Percentiles rank a stretch among this genome's conserved stretches.
Evolutionary conservation across 2,113 vertebrate genomes (phyloP).

Genomic region (Pteropus alecto): DNA sequence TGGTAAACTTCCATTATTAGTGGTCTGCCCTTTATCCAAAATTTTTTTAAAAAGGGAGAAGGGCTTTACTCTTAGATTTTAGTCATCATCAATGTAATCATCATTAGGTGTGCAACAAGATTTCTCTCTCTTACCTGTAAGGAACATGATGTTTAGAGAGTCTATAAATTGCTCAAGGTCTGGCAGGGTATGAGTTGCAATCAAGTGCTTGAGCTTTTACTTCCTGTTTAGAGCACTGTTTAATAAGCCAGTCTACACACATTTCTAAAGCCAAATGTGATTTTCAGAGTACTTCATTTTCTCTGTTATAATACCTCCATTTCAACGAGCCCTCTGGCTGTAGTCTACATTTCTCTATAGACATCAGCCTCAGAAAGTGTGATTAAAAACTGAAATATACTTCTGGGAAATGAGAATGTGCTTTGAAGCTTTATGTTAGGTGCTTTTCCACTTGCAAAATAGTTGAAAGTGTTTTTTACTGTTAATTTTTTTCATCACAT

Average conservation of each 20-base stretch:
- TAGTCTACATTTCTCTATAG: slow-evolving; percentile 37
- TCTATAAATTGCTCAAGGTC: neutral
- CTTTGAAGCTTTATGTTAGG: slow-evolving; percentile 5
- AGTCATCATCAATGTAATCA: neutral
- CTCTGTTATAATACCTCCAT: slow-evolving; percentile 47
- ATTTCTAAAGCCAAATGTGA: slow-evolving; percentile 52
- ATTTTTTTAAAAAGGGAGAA: neutral
- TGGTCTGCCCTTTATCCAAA: neutral
- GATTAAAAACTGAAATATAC: slow-evolving; percentile 50
- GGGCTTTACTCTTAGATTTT: neutral
- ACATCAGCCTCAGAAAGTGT: slow-evolving; percentile 13
- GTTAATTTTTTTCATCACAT: neutral
- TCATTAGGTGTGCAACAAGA: neutral
- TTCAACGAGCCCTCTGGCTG: slow-evolving; percentile 34
- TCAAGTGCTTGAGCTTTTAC: neutral
- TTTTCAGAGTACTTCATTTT: slow-evolving; percentile 56
- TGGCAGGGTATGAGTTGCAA: neutral
- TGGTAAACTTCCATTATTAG: neutral
- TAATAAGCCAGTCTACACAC: neutral
- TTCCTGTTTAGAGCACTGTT: slow-evolving; percentile 1
- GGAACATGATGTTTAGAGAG: neutral
- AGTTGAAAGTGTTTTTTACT: neutral
- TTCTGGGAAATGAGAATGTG: slow-evolving; percentile 51
- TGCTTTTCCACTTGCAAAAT: slow-evolving; percentile 32
- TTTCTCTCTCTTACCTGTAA: neutral